These are phyloP conservation scores for Pteria penguin DNA, from an alignment of 2,888 invertebrate species.

Conservation along the genomic window DNA sequence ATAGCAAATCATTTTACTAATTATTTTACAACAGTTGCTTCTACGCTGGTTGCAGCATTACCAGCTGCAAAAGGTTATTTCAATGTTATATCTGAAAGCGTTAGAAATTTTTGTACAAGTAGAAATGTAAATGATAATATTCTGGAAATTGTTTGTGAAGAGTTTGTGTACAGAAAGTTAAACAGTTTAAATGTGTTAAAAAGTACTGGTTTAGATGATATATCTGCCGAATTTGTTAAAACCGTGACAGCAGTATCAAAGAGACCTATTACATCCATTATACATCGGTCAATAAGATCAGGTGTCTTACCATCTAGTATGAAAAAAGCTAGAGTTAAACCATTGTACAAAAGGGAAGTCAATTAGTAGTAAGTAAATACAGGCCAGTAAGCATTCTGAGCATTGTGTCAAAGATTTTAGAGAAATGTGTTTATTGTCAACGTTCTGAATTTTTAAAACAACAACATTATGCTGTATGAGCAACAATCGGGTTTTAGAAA, in stretches of 20 bases:
- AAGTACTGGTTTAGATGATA: conserved; percentile 44
- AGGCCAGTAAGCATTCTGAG: conserved; percentile 32
- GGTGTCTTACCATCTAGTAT: conserved; percentile 38
- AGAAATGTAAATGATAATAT: conserved; percentile 11
- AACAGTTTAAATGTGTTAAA: conserved; percentile 34
- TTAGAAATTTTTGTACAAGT: conserved; percentile 5
- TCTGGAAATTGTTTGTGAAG: conserved; percentile 18
- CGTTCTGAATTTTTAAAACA: not conserved
- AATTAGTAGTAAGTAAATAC: conserved; percentile 21
- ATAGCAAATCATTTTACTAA: conserved; percentile 16
- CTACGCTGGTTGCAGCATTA: conserved; percentile 4
- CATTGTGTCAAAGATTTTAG: conserved; percentile 42
- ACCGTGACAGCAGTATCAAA: conserved; percentile 18
- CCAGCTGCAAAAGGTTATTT: not conserved
- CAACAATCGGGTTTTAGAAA: not conserved
- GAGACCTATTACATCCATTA: conserved; percentile 34
- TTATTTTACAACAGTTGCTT: no score
- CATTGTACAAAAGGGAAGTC: conserved; percentile 39
- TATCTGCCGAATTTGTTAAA: conserved; percentile 41
- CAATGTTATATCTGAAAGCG: not conserved
- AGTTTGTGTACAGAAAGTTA: conserved; percentile 35
- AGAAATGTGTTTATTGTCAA: conserved; percentile 13
- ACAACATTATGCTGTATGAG: not conserved
- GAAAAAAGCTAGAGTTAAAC: conserved; percentile 39
- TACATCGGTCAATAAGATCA: conserved; percentile 38